Evolutionary conservation across 92 coral and sea anemone genomes (phyloP).

Genomic region (Porites evermanni): DNA sequence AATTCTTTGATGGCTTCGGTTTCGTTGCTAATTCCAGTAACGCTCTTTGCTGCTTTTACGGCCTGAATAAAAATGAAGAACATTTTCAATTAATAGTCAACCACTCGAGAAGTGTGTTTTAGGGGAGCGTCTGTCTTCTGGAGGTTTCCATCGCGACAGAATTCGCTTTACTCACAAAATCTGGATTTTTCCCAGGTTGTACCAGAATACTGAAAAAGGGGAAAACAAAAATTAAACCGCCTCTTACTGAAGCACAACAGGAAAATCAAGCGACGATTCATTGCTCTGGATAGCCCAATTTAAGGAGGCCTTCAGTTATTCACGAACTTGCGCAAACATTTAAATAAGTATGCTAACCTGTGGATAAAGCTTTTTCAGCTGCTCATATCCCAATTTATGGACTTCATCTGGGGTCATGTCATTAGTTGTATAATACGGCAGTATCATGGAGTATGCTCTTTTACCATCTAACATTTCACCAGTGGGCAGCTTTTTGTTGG

Average conservation of each 20-base stretch:
- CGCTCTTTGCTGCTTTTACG: slow-evolving; percentile 70
- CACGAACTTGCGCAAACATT: neutral
- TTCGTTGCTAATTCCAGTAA: slow-evolving; percentile 57
- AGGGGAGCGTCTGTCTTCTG: no score
- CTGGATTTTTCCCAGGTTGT: no score
- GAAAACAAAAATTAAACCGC: no score
- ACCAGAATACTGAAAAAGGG: no score
- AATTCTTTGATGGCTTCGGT: slow-evolving; percentile 74
- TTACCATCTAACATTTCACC: slow-evolving; percentile 72
- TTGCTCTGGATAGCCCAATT: no score
- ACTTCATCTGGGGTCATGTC: slow-evolving; percentile 80
- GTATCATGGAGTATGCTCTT: slow-evolving; percentile 71
- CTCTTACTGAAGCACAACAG: no score
- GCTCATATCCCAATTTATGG: slow-evolving; percentile 73
- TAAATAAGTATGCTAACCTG: slow-evolving; percentile 53
- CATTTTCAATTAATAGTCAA: neutral
- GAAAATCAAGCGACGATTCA: no score
- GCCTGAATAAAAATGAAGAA: slow-evolving; percentile 34
- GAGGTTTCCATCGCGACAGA: no score
- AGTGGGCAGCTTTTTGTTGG: slow-evolving; percentile 82
- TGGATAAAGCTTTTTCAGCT: slow-evolving; percentile 79
- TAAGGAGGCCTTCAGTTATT: neutral
- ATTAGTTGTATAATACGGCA: slow-evolving; percentile 94
- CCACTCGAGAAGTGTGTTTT: no score
- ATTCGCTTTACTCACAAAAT: no score